Conservation (phyloP, 2,113 vertebrate genomes). For the Atlantisia rogersi region DNA sequence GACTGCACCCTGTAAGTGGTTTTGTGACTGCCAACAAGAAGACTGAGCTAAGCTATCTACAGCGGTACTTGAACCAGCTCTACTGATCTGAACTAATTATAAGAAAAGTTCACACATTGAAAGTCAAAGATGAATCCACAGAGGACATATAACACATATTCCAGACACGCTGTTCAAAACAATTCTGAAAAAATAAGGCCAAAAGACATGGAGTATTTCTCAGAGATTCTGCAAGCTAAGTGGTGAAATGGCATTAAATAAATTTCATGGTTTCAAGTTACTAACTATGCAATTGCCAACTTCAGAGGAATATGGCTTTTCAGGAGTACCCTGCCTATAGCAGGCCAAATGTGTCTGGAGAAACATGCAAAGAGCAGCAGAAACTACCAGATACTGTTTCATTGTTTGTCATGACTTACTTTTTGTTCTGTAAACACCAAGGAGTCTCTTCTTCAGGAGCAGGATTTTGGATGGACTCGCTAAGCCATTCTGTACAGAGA, state of each 20-base stretch:
- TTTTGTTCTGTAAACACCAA: background rate
- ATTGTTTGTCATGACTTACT: background rate
- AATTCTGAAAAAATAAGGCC: conserved; percentile 30
- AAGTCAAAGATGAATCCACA: conserved; percentile 52
- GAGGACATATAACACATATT: conserved; percentile 49
- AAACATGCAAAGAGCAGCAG: background rate
- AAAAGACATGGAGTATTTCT: conserved; percentile 36
- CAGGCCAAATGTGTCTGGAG: background rate
- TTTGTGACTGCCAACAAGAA: background rate
- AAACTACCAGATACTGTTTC: background rate
- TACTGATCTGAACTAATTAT: conserved; percentile 50
- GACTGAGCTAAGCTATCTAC: background rate
- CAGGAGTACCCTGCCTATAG: background rate
- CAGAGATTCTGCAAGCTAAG: conserved; percentile 36
- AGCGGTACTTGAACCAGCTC: background rate
- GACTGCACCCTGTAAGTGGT: background rate
- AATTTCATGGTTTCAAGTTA: conserved; percentile 37
- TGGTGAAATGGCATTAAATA: background rate
- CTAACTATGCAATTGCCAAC: background rate
- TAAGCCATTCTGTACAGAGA: background rate
- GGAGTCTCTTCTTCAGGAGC: background rate
- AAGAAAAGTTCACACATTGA: conserved; percentile 32
- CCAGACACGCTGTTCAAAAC: conserved; percentile 43
- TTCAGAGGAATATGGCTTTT: background rate
- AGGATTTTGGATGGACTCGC: background rate